Conservation (phyloP, 1,140 invertebrate genomes). For the Geopemphigus sp. region DNA sequence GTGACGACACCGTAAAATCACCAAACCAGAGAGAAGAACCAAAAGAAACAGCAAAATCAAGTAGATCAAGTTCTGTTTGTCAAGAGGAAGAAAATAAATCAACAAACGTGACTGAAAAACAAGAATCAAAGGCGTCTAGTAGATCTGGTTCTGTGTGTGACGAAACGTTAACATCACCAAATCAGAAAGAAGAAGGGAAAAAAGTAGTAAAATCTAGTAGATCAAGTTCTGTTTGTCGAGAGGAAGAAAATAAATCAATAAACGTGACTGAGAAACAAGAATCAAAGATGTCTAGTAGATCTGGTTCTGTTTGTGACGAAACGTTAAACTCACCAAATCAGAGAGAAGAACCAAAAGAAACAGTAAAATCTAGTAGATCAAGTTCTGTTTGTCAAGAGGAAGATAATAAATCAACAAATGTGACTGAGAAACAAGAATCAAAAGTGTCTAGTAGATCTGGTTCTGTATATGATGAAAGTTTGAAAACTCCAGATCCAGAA, state of each 20-base stretch:
- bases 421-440: neutral
- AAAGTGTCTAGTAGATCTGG: neutral
- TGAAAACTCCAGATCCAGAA: neutral
- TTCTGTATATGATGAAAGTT: neutral
- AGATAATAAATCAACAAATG: neutral
- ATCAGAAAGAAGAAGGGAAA: too few relatives aligned
- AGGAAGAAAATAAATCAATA: neutral
- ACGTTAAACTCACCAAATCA: too few relatives aligned
- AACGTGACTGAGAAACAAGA: neutral
- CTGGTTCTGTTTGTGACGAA: neutral
- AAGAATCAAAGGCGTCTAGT: too few relatives aligned
- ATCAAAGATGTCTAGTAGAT: neutral
- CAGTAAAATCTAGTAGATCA: neutral
- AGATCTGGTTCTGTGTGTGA: neutral
- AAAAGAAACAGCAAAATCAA: neutral
- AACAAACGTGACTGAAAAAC: neutral
- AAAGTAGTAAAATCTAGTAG: too few relatives aligned
- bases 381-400: neutral
- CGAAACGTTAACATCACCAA: too few relatives aligned
- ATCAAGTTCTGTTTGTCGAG: neutral
- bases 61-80: neutral
- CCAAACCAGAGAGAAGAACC: too few relatives aligned
- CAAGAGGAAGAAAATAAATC: neutral
- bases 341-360: too few relatives aligned
- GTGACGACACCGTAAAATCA: neutral